Percentiles rank a stretch among this genome's conserved stretches.
Conservation (phyloP, 2,113 vertebrate species). For the Ammodytes marinus region DNA sequence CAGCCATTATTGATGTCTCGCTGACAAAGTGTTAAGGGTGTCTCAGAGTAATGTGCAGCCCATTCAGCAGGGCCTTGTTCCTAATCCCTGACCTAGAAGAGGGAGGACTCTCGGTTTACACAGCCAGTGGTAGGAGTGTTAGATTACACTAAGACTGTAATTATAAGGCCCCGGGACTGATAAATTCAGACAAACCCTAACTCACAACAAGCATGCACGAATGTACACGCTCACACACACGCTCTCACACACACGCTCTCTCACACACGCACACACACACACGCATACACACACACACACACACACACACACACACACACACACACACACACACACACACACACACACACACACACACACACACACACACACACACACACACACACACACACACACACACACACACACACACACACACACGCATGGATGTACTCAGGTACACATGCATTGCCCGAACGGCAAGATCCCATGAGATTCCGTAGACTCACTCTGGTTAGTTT, state of each 20-base stretch:
- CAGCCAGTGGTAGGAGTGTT: slow-evolving; percentile 76
- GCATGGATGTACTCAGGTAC: slow-evolving; percentile 18
- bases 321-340: too few relatives aligned
- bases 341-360: too few relatives aligned
- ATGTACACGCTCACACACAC: slow-evolving; percentile 19
- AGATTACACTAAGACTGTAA: slow-evolving; percentile 81
- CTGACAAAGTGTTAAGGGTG: slow-evolving; percentile 58
- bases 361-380: too few relatives aligned
- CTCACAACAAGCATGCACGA: slow-evolving; percentile 40
- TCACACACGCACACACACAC: too few relatives aligned
- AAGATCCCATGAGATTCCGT: neutral
- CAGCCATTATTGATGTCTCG: slow-evolving; percentile 60
- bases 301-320: too few relatives aligned
- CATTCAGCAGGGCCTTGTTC: slow-evolving; percentile 57
- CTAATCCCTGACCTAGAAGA: slow-evolving; percentile 76
- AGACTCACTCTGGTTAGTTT: neutral
- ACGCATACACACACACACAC: too few relatives aligned
- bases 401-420: slow-evolving; percentile 17
- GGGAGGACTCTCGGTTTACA: slow-evolving; percentile 71
- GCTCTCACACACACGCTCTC: neutral
- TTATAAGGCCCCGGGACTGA: slow-evolving; percentile 73
- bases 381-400: slow-evolving; percentile 19
- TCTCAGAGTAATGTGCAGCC: slow-evolving; percentile 64
- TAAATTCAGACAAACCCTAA: slow-evolving; percentile 46
- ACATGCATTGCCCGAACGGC: slow-evolving; percentile 1